Conservation (phyloP, 2,113 vertebrate species). For the Toxostoma redivivum region DNA sequence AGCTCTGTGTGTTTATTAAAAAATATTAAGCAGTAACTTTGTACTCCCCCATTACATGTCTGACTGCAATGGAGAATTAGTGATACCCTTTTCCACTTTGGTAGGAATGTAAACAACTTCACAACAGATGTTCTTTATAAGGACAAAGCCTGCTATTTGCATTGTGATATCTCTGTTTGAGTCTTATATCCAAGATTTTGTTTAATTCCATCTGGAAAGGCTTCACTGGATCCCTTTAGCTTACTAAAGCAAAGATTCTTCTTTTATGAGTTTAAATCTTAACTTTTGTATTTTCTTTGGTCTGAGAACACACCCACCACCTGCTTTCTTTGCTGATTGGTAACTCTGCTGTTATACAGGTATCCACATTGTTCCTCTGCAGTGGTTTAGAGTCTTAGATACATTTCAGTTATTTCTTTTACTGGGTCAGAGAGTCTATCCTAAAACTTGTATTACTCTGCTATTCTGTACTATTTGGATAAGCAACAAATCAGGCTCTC, state of each 20-base stretch:
- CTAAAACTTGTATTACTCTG: neutral
- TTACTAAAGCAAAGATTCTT: slow-evolving; percentile 22
- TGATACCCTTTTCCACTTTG: neutral
- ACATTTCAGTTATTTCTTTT: neutral
- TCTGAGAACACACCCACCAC: neutral
- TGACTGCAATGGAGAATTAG: neutral
- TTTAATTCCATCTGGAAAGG: slow-evolving; percentile 54
- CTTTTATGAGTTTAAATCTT: neutral
- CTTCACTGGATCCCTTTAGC: neutral
- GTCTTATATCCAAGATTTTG: slow-evolving; percentile 33
- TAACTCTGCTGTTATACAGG: neutral
- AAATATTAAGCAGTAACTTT: neutral
- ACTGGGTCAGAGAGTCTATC: neutral
- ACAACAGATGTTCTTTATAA: slow-evolving; percentile 54
- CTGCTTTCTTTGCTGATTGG: neutral
- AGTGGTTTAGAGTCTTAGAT: neutral
- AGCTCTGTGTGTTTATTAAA: neutral
- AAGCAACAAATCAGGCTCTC: neutral
- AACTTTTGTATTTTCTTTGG: neutral
- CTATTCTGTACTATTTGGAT: neutral
- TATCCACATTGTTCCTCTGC: neutral
- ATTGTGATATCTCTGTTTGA: neutral
- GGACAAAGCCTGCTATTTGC: slow-evolving; percentile 28
- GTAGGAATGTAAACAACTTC: slow-evolving; percentile 48
- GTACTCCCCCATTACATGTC: neutral